Evolutionary conservation across 2,888 invertebrate species (phyloP).

Genomic region (Drosophila parthenogenetica): DNA sequence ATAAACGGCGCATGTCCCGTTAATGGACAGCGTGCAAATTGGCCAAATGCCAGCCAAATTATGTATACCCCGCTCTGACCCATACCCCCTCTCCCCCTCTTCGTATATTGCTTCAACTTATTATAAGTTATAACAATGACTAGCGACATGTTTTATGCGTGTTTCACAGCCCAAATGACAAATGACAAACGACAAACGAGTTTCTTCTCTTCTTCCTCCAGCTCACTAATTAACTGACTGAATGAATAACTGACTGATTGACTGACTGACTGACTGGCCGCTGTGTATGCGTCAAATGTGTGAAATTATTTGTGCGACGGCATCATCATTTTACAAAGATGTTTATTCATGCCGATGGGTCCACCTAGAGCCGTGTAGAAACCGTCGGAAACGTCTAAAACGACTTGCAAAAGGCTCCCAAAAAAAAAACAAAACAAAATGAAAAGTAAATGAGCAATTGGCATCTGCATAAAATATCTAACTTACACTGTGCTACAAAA

Average conservation of each 20-base stretch:
- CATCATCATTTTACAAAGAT: constrained; percentile 80
- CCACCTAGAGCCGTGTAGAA: constrained; percentile 21
- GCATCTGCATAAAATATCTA: constrained; percentile 42
- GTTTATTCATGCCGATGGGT: constrained; percentile 67
- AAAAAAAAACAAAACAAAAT: constrained; percentile 18
- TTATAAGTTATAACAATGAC: constrained; percentile 47
- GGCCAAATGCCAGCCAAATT: constrained; percentile 61
- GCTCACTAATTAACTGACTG: constrained; percentile 31
- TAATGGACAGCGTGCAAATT: constrained; percentile 79
- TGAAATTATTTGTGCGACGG: constrained; percentile 73
- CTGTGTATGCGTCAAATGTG: constrained; percentile 73
- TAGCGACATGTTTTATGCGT: constrained; percentile 47
- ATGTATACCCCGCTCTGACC: not conserved
- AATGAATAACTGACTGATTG: constrained; percentile 12
- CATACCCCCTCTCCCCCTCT: not conserved
- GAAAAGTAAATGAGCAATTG: constrained; percentile 37
- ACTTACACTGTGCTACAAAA: constrained; percentile 3
- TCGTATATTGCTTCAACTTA: constrained; percentile 17
- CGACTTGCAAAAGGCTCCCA: constrained; percentile 55
- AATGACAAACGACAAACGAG: constrained; percentile 52
- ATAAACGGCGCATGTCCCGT: constrained; percentile 68
- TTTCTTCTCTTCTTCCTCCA: constrained; percentile 21
- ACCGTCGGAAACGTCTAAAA: constrained; percentile 26
- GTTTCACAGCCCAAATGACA: constrained; percentile 34
- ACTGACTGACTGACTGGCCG: constrained; percentile 6